These are phyloP conservation scores for Ranitomeya variabilis DNA, from an alignment of 2,113 vertebrate species.

Conservation along the genomic window DNA sequence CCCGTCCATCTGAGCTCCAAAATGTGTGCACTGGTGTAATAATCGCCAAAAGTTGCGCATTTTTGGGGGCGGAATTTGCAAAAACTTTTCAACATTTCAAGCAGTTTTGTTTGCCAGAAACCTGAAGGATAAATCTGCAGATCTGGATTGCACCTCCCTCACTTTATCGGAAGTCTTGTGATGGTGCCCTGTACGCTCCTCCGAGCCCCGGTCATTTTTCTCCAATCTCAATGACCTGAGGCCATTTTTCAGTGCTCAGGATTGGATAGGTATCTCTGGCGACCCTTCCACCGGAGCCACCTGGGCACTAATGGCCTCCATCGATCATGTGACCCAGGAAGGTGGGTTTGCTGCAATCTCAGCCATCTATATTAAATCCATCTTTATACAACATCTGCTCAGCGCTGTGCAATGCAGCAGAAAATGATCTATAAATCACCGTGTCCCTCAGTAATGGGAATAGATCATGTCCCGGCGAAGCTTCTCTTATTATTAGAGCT, in stretches of 20 bases:
- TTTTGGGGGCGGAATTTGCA: too few species aligned
- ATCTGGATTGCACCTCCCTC: neutral
- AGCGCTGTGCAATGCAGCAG: conserved; percentile 22
- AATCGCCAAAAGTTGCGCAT: too few species aligned
- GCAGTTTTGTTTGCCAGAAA: too few species aligned
- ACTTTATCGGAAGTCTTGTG: neutral
- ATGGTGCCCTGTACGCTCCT: neutral
- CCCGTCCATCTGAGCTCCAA: too few species aligned
- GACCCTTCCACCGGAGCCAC: neutral
- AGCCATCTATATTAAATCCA: conserved; percentile 44
- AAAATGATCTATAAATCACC: conserved; percentile 17
- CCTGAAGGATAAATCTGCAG: neutral
- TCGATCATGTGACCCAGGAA: conserved; percentile 24
- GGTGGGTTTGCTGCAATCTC: conserved; percentile 30
- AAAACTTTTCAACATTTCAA: too few species aligned
- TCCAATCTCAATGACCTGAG: neutral
- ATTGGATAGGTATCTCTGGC: neutral
- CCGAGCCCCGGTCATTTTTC: neutral
- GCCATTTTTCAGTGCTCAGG: neutral
- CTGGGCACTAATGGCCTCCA: neutral
- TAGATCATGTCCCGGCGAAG: conserved; percentile 1
- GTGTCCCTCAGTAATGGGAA: conserved; percentile 12
- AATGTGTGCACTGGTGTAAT: too few species aligned
- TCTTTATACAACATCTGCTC: conserved; percentile 43
- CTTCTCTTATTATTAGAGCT: conserved; percentile 4